These are phyloP conservation scores for Alaudala cheleensis DNA, from an alignment of 2,113 vertebrate species.

Conservation along the genomic window DNA sequence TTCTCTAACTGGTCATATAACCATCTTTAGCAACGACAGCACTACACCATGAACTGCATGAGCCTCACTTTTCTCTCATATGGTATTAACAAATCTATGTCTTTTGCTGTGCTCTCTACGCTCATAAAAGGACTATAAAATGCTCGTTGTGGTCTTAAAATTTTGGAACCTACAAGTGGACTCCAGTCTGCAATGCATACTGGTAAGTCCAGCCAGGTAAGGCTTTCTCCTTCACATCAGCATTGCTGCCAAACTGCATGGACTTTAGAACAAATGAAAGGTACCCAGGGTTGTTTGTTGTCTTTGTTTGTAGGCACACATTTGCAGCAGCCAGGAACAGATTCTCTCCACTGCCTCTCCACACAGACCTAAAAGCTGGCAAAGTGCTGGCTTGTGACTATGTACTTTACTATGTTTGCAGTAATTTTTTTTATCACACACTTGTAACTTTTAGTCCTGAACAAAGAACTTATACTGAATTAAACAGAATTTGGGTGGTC, in stretches of 20 bases:
- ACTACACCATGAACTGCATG: fast-evolving
- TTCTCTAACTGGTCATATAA: background rate
- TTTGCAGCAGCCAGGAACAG: background rate
- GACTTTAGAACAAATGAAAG: background rate
- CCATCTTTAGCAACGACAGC: background rate
- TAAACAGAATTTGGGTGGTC: background rate
- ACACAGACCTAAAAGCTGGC: background rate
- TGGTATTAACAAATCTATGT: background rate
- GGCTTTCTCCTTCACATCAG: background rate
- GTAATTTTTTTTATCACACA: background rate
- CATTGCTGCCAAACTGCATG: background rate
- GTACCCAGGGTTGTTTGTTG: background rate
- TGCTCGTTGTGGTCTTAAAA: background rate
- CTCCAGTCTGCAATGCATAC: background rate
- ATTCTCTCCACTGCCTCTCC: background rate
- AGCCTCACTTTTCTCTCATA: background rate
- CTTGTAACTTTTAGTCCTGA: background rate
- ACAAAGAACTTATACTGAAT: background rate
- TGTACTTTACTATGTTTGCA: background rate
- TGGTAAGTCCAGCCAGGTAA: background rate
- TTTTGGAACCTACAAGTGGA: background rate
- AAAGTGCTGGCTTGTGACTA: background rate
- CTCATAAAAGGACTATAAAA: background rate
- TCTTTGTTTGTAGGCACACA: background rate
- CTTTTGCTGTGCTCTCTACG: background rate